Evolutionary conservation across 1,140 invertebrate genomes (phyloP), one percentile per base, ranked within the genome.

Genomic region (Calycopis cecrops): DNA sequence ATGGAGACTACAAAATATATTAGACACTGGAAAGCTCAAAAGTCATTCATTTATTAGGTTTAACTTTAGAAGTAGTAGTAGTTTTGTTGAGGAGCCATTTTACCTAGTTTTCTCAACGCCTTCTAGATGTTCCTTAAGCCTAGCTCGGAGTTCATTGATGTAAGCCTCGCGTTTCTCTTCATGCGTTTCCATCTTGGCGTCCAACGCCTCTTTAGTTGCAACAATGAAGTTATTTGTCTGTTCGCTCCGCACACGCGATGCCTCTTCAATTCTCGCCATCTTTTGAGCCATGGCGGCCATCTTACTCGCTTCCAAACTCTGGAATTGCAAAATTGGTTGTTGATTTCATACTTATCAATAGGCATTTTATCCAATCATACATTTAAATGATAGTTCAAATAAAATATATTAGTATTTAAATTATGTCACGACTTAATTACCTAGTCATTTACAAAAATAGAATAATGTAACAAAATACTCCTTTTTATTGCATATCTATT

Each of bases 121-220:
- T 81, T 94, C 93, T 67, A 94, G 90, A 89, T 95, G 90, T 69
- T 92, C 96, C 90, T 96, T 96, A 57, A 97, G 90, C 75, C 96
- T 95, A 52, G 92, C 93, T 75, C 94, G 95, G 71, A 97, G 84
- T 71, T 96, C 95, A 62, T 91, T 93, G 69, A 98, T 95, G 75
- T 95, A 94, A 3, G 93, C 93, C 78, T 97, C 95, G 63, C 96
- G 90, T 70, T 98, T 98, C 73, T 94, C 95, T 70, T 92, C 93
- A 57, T 94, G 93, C 57, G 90, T 91, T 76, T 96, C 96, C 93
- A 98, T 96, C 87, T 97, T 97, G 48, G 94, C 91, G 73, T 97
- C 94, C 42, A 97, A 88, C 50, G 94, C 94, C 79, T 96, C 95
- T 79, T 95, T 93, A 17, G 96, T 96, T 62, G 92, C 90, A 58